Evolutionary conservation across 1,140 invertebrate genomes (phyloP).

Genomic region (Drosophila bocki): DNA sequence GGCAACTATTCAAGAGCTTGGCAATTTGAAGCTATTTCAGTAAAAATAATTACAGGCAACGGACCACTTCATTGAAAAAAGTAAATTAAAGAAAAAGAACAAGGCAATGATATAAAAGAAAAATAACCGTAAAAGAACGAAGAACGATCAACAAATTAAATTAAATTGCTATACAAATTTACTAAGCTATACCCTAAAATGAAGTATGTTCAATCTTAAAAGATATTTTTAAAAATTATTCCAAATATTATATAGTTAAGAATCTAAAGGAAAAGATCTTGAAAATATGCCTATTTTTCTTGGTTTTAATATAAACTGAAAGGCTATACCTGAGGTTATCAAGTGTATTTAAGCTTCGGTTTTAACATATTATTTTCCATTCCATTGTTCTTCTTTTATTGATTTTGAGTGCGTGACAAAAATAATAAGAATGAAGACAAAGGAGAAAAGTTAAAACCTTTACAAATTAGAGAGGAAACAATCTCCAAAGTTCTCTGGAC

Average conservation of each 20-base stretch:
- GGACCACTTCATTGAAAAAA: conserved; percentile 27
- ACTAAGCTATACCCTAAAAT: neutral
- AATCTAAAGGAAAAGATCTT: too few relatives aligned
- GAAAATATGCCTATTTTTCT: neutral
- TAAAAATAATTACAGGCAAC: conserved; percentile 35
- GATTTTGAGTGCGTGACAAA: conserved; percentile 63
- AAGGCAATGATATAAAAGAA: conserved; percentile 27
- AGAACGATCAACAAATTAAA: conserved; percentile 64
- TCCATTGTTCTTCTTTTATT: conserved; percentile 39
- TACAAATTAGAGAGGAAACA: conserved; percentile 39
- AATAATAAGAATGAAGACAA: conserved; percentile 28
- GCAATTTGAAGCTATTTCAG: conserved; percentile 20
- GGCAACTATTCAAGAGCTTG: conserved; percentile 8
- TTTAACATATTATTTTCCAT: neutral
- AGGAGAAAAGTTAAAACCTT: conserved; percentile 28
- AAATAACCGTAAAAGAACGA: conserved; percentile 33
- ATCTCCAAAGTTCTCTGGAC: conserved; percentile 33
- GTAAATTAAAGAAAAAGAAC: conserved; percentile 18
- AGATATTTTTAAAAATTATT: too few relatives aligned
- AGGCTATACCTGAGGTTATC: neutral
- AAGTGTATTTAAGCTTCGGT: neutral
- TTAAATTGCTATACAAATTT: conserved; percentile 65
- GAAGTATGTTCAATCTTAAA: neutral
- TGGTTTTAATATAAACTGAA: too few relatives aligned
- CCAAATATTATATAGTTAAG: neutral